phyloP scores from a whole-genome alignment of 2,113 vertebrate species.

The Donacobius atricapilla region DNA sequence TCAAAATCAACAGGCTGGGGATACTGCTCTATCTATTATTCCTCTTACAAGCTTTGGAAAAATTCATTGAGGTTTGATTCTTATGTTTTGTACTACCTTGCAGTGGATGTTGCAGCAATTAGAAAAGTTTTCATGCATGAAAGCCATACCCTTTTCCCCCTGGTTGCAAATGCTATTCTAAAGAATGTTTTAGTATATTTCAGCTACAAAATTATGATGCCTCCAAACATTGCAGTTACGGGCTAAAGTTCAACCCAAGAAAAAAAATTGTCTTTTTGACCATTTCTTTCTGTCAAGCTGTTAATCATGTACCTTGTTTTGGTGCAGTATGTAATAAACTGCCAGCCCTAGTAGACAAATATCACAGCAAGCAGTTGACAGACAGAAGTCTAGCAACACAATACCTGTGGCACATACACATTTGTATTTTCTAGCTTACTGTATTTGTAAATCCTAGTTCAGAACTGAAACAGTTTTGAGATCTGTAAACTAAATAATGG shows the following conservation, averaged over 20 bases:
- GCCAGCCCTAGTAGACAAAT: neutral
- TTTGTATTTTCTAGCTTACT: neutral
- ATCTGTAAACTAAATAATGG: neutral
- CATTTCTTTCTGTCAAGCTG: neutral
- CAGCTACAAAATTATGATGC: neutral
- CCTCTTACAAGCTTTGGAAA: neutral
- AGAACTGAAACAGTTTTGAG: neutral
- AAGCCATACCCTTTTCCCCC: neutral
- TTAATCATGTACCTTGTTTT: neutral
- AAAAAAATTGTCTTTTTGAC: neutral
- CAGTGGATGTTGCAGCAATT: neutral
- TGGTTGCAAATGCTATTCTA: neutral
- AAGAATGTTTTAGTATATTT: neutral
- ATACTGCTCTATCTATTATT: neutral
- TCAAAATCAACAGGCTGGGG: neutral
- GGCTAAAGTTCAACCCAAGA: neutral
- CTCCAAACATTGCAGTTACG: neutral
- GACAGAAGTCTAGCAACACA: neutral
- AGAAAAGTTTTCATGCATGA: neutral
- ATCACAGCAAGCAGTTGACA: neutral
- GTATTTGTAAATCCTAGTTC: neutral
- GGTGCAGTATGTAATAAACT: neutral
- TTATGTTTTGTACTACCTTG: neutral
- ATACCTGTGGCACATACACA: too few relatives aligned
- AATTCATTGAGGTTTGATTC: neutral